Percentiles rank a stretch among this genome's conserved stretches.
phyloP scores from a whole-genome alignment of 2,888 invertebrate species.

The Suillia variegata region DNA sequence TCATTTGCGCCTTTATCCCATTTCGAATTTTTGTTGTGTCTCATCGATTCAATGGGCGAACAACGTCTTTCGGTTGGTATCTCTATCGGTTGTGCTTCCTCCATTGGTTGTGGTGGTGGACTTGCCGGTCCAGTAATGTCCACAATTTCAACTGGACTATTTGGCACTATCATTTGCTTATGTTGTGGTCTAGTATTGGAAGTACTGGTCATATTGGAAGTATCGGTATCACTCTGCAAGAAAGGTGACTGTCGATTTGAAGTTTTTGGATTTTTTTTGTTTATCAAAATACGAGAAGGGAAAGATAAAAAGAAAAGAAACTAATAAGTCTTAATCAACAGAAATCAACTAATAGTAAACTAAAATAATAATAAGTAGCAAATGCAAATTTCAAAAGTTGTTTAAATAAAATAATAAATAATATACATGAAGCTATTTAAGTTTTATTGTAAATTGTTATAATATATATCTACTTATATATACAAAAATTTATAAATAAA shows the following conservation, averaged over 20 bases:
- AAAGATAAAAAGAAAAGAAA: conserved; percentile 13
- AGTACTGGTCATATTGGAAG: conserved; percentile 20
- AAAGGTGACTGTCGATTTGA: conserved; percentile 25
- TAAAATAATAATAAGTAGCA: conserved; percentile 11
- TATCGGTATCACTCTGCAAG: conserved; percentile 27
- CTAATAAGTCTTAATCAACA: conserved; percentile 12
- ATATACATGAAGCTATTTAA: too few relatives aligned
- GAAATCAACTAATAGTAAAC: conserved; percentile 14
- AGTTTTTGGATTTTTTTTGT: background rate
- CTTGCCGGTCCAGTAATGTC: conserved; percentile 40
- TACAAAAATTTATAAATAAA: too few relatives aligned
- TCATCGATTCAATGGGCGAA: conserved; percentile 30
- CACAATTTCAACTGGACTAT: conserved; percentile 19
- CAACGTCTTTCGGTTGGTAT: conserved; percentile 42
- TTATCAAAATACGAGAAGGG: conserved; percentile 8
- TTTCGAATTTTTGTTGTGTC: conserved; percentile 11
- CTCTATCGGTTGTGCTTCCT: conserved; percentile 33
- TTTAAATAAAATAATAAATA: too few relatives aligned
- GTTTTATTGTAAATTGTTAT: too few relatives aligned
- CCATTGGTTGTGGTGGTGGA: conserved; percentile 36
- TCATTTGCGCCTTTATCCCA: background rate
- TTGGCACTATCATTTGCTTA: conserved; percentile 20
- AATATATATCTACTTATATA: too few relatives aligned
- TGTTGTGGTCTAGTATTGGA: conserved; percentile 8
- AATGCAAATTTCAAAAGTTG: too few relatives aligned